These are phyloP conservation scores for Antidorcas marsupialis DNA, from an alignment of 2,113 vertebrate genomes.

Conservation along the genomic window DNA sequence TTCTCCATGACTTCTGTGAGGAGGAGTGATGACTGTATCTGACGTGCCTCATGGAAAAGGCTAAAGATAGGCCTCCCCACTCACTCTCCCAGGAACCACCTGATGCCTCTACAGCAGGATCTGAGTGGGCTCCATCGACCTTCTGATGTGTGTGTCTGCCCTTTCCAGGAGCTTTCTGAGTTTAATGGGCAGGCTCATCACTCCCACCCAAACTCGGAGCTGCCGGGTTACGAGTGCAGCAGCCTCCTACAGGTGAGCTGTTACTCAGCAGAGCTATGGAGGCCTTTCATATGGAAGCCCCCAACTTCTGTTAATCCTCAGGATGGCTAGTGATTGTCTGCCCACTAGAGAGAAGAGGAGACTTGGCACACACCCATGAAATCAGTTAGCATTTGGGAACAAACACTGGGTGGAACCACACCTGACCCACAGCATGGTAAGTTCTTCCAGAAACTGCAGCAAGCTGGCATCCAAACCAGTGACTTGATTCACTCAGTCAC, in stretches of 20 bases:
- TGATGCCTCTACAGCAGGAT: not conserved
- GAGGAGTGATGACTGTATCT: not conserved
- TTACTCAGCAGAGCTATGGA: not conserved
- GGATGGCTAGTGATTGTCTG: not conserved
- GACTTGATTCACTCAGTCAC: not conserved
- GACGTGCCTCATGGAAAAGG: not conserved
- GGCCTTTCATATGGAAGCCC: not conserved
- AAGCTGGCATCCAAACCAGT: not conserved
- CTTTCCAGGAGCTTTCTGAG: not conserved
- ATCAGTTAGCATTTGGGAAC: not conserved
- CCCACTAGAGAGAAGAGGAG: not conserved
- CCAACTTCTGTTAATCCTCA: not conserved
- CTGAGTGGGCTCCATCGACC: not conserved
- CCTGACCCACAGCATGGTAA: not conserved
- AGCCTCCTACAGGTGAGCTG: not conserved
- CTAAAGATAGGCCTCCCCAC: conserved; percentile 39
- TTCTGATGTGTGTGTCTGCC: not conserved
- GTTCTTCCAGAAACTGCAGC: not conserved
- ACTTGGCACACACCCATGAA: not conserved
- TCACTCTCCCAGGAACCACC: not conserved
- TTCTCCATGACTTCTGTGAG: not conserved
- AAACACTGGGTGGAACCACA: not conserved
- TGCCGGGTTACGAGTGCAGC: not conserved
- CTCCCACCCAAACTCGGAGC: not conserved
- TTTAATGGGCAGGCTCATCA: not conserved